Evolutionary conservation across 2,888 invertebrate species (phyloP).

Genomic region (Germaria angustata): DNA sequence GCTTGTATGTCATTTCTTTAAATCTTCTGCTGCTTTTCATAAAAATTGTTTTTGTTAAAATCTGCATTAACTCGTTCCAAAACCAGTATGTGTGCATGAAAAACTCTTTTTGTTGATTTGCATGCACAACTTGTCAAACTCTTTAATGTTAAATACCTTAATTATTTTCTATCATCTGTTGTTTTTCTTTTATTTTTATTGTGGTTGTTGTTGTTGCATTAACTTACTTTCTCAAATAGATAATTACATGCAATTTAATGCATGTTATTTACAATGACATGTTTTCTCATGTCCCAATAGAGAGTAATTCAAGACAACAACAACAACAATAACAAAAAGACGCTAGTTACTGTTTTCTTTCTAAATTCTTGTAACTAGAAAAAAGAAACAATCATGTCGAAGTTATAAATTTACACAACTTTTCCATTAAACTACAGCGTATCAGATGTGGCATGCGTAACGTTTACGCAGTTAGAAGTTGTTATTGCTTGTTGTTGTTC

Average conservation of each 20-base stretch:
- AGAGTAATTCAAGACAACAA: slow-evolving; percentile 12
- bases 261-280: slow-evolving; percentile 53
- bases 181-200: no score
- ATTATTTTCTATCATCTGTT: slow-evolving; percentile 9
- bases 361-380: neutral
- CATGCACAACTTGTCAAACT: slow-evolving; percentile 43
- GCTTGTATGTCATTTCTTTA: no score
- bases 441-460: slow-evolving; percentile 9
- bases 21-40: no score
- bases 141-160: slow-evolving; percentile 25
- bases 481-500: neutral
- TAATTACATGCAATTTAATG: slow-evolving; percentile 57
- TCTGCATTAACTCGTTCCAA: neutral
- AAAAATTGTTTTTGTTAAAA: no score
- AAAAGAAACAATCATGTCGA: slow-evolving; percentile 20
- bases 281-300: slow-evolving; percentile 42
- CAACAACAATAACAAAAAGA: no score
- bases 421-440: slow-evolving; percentile 51
- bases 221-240: slow-evolving; percentile 8
- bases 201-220: neutral
- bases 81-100: neutral
- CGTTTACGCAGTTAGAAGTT: neutral
- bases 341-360: slow-evolving; percentile 2
- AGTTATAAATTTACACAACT: slow-evolving; percentile 51
- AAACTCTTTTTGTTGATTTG: slow-evolving; percentile 13